Percentiles rank a stretch among this genome's conserved stretches.
Conservation (phyloP, 1,140 invertebrate genomes). For the Hylaeus anthracinus region DNA sequence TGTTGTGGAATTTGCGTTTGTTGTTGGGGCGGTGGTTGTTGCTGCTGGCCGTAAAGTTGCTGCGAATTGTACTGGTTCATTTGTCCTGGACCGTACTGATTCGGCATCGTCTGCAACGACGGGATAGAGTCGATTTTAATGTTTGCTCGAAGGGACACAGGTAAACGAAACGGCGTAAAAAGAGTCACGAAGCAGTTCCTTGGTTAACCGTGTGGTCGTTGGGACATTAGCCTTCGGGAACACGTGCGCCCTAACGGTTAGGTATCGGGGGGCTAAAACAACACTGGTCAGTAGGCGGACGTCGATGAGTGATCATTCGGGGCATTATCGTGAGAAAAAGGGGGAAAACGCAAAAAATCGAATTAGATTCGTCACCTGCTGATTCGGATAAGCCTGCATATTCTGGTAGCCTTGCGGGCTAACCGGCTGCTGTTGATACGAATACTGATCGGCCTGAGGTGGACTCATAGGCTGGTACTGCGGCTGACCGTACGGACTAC, state of each 20-base stretch:
- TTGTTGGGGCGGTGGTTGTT: slow-evolving; percentile 56
- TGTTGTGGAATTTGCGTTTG: slow-evolving; percentile 65
- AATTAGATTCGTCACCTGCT: slow-evolving; percentile 69
- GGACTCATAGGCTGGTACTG: slow-evolving; percentile 65
- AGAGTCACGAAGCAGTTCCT: neutral
- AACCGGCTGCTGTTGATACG: slow-evolving; percentile 60
- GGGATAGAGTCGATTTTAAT: slow-evolving; percentile 4
- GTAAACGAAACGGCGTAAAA: neutral
- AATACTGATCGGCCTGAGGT: slow-evolving; percentile 68
- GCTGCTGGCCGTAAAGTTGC: slow-evolving; percentile 61
- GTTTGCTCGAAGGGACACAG: neutral
- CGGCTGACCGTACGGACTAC: slow-evolving; percentile 54
- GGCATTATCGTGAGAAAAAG: neutral
- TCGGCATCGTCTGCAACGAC: slow-evolving; percentile 66
- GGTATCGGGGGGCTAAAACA: neutral
- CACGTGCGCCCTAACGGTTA: neutral
- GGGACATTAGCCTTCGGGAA: neutral
- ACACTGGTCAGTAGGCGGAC: neutral
- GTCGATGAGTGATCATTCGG: neutral
- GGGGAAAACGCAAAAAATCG: neutral
- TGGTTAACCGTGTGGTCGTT: neutral
- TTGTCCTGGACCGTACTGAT: slow-evolving; percentile 72
- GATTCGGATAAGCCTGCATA: slow-evolving; percentile 72
- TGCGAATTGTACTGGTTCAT: slow-evolving; percentile 72
- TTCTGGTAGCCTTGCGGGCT: slow-evolving; percentile 71